Evolutionary conservation across 1,140 invertebrate genomes (phyloP), one percentile per base, ranked within the genome.

Genomic region (Drosophila auraria): DNA sequence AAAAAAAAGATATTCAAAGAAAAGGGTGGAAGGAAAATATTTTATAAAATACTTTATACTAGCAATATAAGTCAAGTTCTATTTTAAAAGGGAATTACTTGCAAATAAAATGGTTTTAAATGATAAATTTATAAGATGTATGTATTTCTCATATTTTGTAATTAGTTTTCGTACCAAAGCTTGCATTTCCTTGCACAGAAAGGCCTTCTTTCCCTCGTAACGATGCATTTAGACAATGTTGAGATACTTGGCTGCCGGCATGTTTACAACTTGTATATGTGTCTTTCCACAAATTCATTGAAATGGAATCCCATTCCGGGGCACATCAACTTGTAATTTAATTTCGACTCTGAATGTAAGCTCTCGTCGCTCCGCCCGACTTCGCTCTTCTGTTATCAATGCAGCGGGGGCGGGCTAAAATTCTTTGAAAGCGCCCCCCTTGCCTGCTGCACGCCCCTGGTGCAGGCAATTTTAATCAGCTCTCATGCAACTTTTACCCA

Each of bases 381-480:
- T 71, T 61, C 38, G 33, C 68, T 38, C 15, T n/a, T n/a, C 25
- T n/a, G 56, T 45, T 60, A 60, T 61, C 68, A 73, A 61, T 74
- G 69, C 54, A 50, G 15, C 14, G 3, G 27, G 12, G 36, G 8
- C 23, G 27, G 51, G 54, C 47, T 57, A 20, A 44, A 53, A 47
- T 54, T 57, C 51, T 61, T 45, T 70, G 30, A 20, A 53, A 61
- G 6, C 20, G 20, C 40, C 17, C 14, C n/a, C 23, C 11, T 6
- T 3, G 2, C 15, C 53, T n/a, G 3, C 5, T 7, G 11, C 27
- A 17, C 11, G 12, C 30, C 33, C 30, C 53, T 56, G 53, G 11
- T 57, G 23, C 44, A 57, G 75, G 56, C 49, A 70, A 74, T 78
- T 87, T 82, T 82, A 84, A 78, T 77, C 84, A 69, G 62, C 51